A percentile compares a stretch with the other conserved stretches of the same genome.
These are phyloP conservation scores for Corythaixoides concolor DNA, from an alignment of 2,113 vertebrate species.

Conservation along the genomic window DNA sequence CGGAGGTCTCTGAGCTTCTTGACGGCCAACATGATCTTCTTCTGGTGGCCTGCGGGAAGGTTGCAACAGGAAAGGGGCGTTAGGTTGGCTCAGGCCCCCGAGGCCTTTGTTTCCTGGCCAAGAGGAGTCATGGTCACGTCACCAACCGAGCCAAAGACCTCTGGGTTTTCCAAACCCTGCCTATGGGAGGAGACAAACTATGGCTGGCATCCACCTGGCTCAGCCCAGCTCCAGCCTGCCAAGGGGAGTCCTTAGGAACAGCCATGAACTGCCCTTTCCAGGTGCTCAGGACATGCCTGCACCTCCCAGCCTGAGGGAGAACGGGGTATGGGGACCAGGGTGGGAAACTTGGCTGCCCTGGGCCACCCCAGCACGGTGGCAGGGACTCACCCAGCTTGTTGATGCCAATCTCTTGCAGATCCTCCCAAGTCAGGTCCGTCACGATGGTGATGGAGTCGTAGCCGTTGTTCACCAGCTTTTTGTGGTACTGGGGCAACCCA, in stretches of 20 bases:
- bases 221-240: neutral
- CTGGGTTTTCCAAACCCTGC: neutral
- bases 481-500: constrained; percentile 92
- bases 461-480: constrained; percentile 89
- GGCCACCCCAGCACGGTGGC: neutral
- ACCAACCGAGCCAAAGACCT: neutral
- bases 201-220: neutral
- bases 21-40: constrained; percentile 96
- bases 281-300: neutral
- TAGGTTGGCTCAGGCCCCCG: neutral
- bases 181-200: neutral
- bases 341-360: neutral
- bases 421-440: constrained; percentile 92
- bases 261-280: neutral
- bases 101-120: neutral
- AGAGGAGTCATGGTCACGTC: neutral
- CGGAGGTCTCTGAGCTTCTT: constrained; percentile 90
- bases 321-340: fast-evolving
- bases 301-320: neutral
- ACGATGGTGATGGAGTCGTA: constrained; percentile 94
- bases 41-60: constrained; percentile 88
- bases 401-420: constrained; percentile 95
- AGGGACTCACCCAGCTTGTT: constrained; percentile 87
- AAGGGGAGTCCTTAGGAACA: neutral
- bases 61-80: neutral